Percentiles rank a stretch among this genome's conserved stretches.
These are phyloP conservation scores for Cepaea hortensis DNA, from an alignment of 2,888 invertebrate genomes.

Conservation along the genomic window DNA sequence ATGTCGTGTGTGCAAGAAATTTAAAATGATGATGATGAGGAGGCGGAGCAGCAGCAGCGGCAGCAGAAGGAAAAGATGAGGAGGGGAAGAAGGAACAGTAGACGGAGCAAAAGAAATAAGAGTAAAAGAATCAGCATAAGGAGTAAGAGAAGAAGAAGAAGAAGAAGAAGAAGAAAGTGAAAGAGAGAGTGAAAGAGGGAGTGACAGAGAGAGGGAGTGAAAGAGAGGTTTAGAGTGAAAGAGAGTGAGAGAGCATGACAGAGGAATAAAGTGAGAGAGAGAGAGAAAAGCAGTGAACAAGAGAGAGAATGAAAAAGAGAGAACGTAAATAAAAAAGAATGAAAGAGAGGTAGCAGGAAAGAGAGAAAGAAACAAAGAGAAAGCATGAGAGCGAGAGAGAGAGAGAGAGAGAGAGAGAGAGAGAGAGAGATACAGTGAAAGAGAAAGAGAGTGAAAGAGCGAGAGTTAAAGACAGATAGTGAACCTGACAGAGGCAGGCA, in stretches of 20 bases:
- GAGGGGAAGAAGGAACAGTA: not conserved
- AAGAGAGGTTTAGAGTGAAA: conserved; percentile 3
- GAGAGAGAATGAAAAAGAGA: too few species aligned
- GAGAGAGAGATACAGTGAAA: too few species aligned
- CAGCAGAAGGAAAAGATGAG: not conserved
- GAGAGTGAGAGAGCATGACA: not conserved
- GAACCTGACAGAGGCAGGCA: too few species aligned
- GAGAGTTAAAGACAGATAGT: too few species aligned
- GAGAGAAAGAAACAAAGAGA: too few species aligned
- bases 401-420: too few species aligned
- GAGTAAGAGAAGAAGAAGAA: not conserved
- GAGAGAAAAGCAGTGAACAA: not conserved
- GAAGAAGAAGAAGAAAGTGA: not conserved
- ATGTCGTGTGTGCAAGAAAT: too few species aligned
- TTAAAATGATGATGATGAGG: too few species aligned
- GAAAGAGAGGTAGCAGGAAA: too few species aligned
- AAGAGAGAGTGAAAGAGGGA: not conserved
- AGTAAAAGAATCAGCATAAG: not conserved
- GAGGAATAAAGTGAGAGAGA: not conserved
- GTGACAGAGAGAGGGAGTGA: conserved; percentile 36
- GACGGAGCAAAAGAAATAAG: not conserved
- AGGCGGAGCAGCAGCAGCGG: not conserved
- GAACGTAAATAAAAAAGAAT: too few species aligned
- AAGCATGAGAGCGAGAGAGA: too few species aligned
- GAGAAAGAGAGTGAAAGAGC: too few species aligned